These are phyloP conservation scores for Metallyticus violacea DNA, from an alignment of 2,888 invertebrate genomes.

Conservation along the genomic window DNA sequence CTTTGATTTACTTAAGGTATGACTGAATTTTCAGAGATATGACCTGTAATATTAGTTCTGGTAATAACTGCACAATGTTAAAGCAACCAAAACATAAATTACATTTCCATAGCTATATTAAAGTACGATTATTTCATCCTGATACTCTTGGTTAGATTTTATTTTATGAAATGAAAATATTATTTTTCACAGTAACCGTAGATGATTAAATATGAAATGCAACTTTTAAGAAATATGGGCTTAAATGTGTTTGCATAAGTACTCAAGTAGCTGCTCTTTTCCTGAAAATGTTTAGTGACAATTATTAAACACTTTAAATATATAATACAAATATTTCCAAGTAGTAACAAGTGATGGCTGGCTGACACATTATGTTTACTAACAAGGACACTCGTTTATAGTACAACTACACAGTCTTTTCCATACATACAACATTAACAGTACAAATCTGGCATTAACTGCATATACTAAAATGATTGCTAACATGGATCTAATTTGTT, in stretches of 20 bases:
- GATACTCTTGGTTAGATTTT: background rate
- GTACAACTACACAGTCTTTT: background rate
- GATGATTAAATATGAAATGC: background rate
- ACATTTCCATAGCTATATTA: too few species aligned
- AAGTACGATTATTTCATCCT: background rate
- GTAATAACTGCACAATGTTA: background rate
- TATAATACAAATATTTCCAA: background rate
- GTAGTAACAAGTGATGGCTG: background rate
- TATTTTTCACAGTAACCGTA: background rate
- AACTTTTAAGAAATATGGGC: too few species aligned
- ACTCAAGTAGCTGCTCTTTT: background rate
- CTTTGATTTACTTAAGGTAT: background rate
- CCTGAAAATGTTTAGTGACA: background rate
- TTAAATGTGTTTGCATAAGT: background rate
- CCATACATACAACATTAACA: background rate
- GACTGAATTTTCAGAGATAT: background rate
- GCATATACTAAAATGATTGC: background rate
- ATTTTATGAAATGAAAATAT: background rate
- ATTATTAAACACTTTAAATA: background rate
- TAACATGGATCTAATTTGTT: background rate
- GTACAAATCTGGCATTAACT: background rate
- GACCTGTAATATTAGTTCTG: background rate
- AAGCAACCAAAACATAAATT: background rate
- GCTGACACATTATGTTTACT: background rate
- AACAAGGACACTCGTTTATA: background rate